Base-by-base conservation (phyloP, 2,888 invertebrate species). In the Scaptomyza tumidula region DNA sequence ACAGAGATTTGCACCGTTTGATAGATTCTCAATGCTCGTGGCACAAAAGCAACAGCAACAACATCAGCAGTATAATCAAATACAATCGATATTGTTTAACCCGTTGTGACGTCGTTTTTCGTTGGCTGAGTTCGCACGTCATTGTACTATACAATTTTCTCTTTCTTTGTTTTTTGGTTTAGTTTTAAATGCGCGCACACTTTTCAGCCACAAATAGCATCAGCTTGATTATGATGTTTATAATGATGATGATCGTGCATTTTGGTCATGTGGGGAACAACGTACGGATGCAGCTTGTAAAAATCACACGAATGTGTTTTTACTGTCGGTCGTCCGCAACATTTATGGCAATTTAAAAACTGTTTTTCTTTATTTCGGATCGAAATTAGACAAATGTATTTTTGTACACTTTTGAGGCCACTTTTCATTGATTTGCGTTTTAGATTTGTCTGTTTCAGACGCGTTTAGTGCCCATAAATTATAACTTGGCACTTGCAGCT, bases 161-260 rank as follows among this genome's bases (percentile, higher is more conserved):
- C 33, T 33, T 33, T 33, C 14, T 46, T 10, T 46, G 6, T 14
- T 31, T 46, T 14, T 77, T 72, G 59, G 55, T 58, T 75, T 73
- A 80, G 4, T 80, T 83, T 83, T 73, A 80, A 86, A 62, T 70
- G 86, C 75, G 78, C 83, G 78, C 83, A 86, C 86, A 82, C 80
- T 86, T 86, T 55, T 68, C 33, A 55, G 78, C 73, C 78, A 50
- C 65, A 82, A 86, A 80, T 86, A 83, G 81, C 65, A 54, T 41
- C 52, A 64, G 13, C 44, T 39, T 54, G 19, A n/a, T 48, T 10
- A 35, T n/a, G 14, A 24, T 35, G 9, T 49, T 31, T 10, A 41
- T 46, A 5, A 37, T 50, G 11, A 33, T 56, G 27, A 52, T 58
- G 13, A 58, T 50, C 11, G 11, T 70, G 57, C 63, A 57, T 57